Base-by-base conservation (phyloP, 2,888 invertebrate species). In the Arrhopalites spinosus region DNA sequence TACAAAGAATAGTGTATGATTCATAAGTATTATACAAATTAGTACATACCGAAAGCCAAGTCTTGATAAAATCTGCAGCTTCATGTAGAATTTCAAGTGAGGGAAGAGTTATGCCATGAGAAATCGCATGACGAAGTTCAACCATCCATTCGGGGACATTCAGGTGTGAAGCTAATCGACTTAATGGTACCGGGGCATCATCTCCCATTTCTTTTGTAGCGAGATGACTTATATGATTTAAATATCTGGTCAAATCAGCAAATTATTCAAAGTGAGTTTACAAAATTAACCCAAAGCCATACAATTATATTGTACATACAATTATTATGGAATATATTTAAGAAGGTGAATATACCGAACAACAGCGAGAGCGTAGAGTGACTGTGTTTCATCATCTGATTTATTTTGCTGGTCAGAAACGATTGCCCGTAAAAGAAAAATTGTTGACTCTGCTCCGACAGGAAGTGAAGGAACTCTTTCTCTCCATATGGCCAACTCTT, bases 61-160 rank as follows among this genome's bases (percentile, higher is more conserved):
- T 84, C 61, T 92, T 86, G 74, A 91, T 88, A 82, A 90, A 88
- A 30, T 87, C 84, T 27, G 90, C 86, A 1, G 91, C 93, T 80
- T 89, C 87, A 84, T 90, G 87, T 3, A 94, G 86, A 69, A 90
- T 85, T 61, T 86, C 86, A 36, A 91, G 84, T 0, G 90, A 88
- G 20, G 93, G 93, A 43, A 92, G 85, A 78, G 88, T 88, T 79
- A 90, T 88, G 73, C 89, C 89, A 84, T 95, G 94, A 36, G 93
- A 91, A 53, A 91, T 89, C 79, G 92, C 90, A 84, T 95, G 93
- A 72, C 94, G 88, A 71, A 94, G 85, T 80, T 91, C 90, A 7
- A 94, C 90, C 75, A 95, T 88, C 93, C 93, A 94, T 77, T 90
- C 89, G 0, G 94, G 94, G 56, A 94, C 88, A 59, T 90, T 90